These are phyloP conservation scores for Caenorhabditis inopinata DNA, from an alignment of 1,140 invertebrate genomes.

Conservation along the genomic window DNA sequence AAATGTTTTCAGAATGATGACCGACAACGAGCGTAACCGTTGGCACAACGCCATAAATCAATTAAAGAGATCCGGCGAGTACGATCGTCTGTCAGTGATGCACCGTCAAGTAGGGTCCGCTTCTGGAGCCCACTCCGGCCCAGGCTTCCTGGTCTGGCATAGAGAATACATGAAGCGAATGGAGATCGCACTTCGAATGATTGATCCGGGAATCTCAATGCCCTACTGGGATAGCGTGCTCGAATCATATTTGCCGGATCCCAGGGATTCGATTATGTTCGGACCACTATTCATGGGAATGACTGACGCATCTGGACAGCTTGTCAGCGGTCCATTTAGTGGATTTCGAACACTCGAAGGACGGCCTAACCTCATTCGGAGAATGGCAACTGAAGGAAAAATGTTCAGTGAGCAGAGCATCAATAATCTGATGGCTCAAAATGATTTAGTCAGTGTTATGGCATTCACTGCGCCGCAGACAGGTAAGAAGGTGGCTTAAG, in stretches of 20 bases:
- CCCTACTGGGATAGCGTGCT: slow-evolving; percentile 68
- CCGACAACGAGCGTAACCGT: slow-evolving; percentile 61
- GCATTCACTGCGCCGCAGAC: slow-evolving; percentile 54
- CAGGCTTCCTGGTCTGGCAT: slow-evolving; percentile 63
- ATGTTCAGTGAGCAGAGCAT: slow-evolving; percentile 56
- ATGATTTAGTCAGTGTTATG: slow-evolving; percentile 53
- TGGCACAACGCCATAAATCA: slow-evolving; percentile 66
- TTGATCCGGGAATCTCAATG: slow-evolving; percentile 63
- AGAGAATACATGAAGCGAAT: slow-evolving; percentile 59
- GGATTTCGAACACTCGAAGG: slow-evolving; percentile 60
- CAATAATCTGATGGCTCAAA: slow-evolving; percentile 55
- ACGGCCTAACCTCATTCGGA: slow-evolving; percentile 41
- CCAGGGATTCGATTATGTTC: slow-evolving; percentile 66
- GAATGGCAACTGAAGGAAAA: slow-evolving; percentile 53
- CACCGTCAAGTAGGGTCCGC: slow-evolving; percentile 58
- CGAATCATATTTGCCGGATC: slow-evolving; percentile 64
- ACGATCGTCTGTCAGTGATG: slow-evolving; percentile 58
- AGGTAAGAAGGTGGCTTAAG: not conserved
- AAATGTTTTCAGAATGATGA: slow-evolving; percentile 63
- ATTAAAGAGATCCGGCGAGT: slow-evolving; percentile 66
- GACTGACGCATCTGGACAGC: slow-evolving; percentile 46
- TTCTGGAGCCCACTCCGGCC: slow-evolving; percentile 63
- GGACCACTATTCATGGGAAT: slow-evolving; percentile 64
- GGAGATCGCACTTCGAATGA: slow-evolving; percentile 57
- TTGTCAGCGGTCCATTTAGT: slow-evolving; percentile 56